These are phyloP conservation scores for Lepus europaeus DNA, from an alignment of 2,113 vertebrate species.

Conservation along the genomic window DNA sequence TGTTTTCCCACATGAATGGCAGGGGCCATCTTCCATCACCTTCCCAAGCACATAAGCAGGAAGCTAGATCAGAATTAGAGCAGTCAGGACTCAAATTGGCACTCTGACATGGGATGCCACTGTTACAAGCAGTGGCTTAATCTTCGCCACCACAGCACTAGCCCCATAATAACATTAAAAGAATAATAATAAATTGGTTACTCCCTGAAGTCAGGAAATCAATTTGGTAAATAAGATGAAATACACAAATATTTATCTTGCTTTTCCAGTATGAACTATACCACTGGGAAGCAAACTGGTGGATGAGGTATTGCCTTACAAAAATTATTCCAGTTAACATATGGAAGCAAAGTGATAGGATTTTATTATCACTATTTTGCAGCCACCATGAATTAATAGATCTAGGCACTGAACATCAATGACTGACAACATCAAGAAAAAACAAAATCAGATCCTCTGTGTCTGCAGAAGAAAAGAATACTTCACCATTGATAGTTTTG, in stretches of 20 bases:
- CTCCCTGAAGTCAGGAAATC: background rate
- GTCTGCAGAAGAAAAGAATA: background rate
- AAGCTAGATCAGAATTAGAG: too few relatives aligned
- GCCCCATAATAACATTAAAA: too few relatives aligned
- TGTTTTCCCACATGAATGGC: too few relatives aligned
- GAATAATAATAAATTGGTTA: background rate
- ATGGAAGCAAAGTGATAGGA: slow-evolving; percentile 33
- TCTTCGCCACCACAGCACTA: too few relatives aligned
- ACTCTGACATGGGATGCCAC: too few relatives aligned
- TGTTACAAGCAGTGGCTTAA: too few relatives aligned
- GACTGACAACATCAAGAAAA: background rate
- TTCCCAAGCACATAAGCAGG: too few relatives aligned
- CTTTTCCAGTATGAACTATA: background rate
- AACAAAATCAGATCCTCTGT: background rate
- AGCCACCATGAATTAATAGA: background rate
- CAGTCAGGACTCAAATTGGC: too few relatives aligned
- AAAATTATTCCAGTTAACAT: slow-evolving; percentile 15
- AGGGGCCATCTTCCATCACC: too few relatives aligned
- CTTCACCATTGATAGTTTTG: background rate
- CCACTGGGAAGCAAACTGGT: background rate
- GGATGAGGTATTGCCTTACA: background rate
- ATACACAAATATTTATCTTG: background rate
- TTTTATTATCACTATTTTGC: slow-evolving; percentile 35
- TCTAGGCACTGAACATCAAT: background rate
- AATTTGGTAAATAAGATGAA: slow-evolving; percentile 8